Base-by-base conservation (phyloP, 2,888 invertebrate genomes). In the Nymphalis polychloros region DNA sequence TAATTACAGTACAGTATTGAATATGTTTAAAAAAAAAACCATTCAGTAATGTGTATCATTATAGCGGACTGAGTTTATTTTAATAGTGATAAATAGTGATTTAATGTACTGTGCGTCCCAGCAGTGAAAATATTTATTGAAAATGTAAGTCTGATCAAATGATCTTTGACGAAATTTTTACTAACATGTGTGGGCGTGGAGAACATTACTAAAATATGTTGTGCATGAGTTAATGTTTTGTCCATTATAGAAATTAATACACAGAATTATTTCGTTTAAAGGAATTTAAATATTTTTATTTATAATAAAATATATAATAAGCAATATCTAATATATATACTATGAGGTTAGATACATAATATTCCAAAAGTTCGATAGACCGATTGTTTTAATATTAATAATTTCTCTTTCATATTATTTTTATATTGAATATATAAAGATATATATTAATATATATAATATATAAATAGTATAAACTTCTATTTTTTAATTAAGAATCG, bases 151-250 rank as follows among this genome's bases (percentile, higher is more conserved):
- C 67, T 46, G 35, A 20, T 50, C 59, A 31, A 62, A 47, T 63
- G 67, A 53, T 66, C 41, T 41, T 31, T 23, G 48, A 64, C 48
- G n/a, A 35, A 57, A 60, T 66, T 49, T 64, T 59, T 67, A 76
- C 76, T 80, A 80, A 79, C 78, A 17, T 77, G 78, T 78, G 76
- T 78, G 78, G 78, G 73, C 73, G 72, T 75, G 72, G 69, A 59
- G 64, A 53, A 23, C 47, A 46, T 52, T 52, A 70, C 69, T 68
- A 70, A 71, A 70, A 66, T 59, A 61, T 63, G 13, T 64, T 23
- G 63, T 63, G 62, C 59, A 68, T 64, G 67, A 31, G 67, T 64
- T 59, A 35, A 48, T 65, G 65, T 65, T 35, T 17, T 57, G 57
- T 57, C 57, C 53, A 1, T 57, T 57, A 49, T 49, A 19, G 19